Percentiles rank a stretch among this genome's conserved stretches.
Conservation (phyloP, 2,888 invertebrate genomes). For the Athalia rosae region DNA sequence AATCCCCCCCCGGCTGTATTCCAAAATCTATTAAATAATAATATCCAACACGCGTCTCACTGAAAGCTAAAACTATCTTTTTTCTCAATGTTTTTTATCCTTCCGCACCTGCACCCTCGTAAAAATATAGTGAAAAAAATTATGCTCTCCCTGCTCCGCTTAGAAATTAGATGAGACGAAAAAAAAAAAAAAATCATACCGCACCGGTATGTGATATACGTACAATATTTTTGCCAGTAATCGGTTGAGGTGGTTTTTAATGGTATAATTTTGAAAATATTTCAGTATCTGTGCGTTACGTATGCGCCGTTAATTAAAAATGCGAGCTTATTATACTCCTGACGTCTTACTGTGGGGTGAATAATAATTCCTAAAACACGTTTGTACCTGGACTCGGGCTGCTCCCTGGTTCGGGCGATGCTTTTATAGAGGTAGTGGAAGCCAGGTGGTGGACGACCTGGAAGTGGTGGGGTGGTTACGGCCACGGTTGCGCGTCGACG, state of each 20-base stretch:
- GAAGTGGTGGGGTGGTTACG: conserved; percentile 28
- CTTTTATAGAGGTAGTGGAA: conserved; percentile 61
- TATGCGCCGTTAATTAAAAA: neutral
- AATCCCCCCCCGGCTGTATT: no score
- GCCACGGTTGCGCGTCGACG: conserved; percentile 38
- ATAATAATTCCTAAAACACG: conserved; percentile 39
- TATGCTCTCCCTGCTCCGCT: rapidly evolving
- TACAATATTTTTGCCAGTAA: no score
- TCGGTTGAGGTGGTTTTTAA: neutral
- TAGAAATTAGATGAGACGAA: neutral
- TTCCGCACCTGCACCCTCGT: neutral
- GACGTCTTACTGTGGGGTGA: neutral
- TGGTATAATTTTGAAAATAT: neutral
- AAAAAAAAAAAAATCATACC: neutral
- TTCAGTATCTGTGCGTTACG: neutral
- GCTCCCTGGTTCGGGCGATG: conserved; percentile 53
- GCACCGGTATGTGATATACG: neutral
- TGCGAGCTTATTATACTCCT: neutral
- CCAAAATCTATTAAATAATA: no score
- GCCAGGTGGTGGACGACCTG: conserved; percentile 32
- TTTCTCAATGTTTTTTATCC: neutral
- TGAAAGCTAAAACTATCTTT: neutral
- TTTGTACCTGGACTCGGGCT: conserved; percentile 58
- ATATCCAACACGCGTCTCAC: no score
- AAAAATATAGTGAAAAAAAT: neutral